phyloP scores from a whole-genome alignment of 2,113 vertebrate genomes.

The Grammomys dolichurus region DNA sequence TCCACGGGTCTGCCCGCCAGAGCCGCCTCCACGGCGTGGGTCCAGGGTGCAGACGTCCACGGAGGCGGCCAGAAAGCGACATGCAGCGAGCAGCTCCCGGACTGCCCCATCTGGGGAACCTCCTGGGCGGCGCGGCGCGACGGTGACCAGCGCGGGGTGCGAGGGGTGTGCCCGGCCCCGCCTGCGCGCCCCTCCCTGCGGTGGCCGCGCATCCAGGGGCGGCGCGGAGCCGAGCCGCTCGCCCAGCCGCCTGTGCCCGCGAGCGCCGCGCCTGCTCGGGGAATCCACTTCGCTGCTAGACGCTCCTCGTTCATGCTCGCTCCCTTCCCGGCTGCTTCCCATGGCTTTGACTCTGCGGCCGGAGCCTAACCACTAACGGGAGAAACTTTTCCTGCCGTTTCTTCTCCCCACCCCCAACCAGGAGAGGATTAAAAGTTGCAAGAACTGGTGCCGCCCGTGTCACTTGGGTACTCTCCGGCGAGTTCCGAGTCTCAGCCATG shows the following conservation, averaged over 20 bases:
- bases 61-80: background rate
- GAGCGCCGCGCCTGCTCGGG: conserved; percentile 69
- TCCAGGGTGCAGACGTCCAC: conserved; percentile 24
- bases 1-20: background rate
- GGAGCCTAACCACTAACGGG: background rate
- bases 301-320: background rate
- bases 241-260: conserved; percentile 21
- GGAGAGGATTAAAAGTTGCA: conserved; percentile 73
- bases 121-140: conserved; percentile 42
- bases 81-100: background rate
- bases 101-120: conserved; percentile 56
- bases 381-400: conserved; percentile 64
- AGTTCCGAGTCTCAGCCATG: conserved; percentile 82
- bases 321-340: background rate
- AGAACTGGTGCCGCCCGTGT: conserved; percentile 33
- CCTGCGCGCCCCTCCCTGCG: conserved; percentile 60
- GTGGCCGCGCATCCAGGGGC: conserved; percentile 66
- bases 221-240: conserved; percentile 52
- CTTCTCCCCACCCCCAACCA: background rate
- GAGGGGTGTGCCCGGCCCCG: conserved; percentile 31
- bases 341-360: background rate
- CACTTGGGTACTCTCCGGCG: background rate
- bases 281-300: conserved; percentile 52
- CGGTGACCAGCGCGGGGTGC: conserved; percentile 24
- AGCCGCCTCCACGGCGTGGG: conserved; percentile 23